Conservation (phyloP, 2,888 invertebrate genomes). For the Pammene fasciana region DNA sequence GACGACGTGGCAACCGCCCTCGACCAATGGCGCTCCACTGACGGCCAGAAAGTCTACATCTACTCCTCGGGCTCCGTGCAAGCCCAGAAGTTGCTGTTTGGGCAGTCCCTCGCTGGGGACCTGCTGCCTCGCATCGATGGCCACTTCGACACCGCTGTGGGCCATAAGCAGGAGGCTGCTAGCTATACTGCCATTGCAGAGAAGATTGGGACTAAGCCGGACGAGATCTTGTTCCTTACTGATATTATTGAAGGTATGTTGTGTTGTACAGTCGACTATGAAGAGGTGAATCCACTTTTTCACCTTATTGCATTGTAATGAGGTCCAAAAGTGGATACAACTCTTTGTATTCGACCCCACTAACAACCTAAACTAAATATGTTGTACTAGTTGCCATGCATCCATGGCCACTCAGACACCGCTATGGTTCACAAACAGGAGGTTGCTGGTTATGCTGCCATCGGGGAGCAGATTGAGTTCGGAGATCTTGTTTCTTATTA, state of each 20-base stretch:
- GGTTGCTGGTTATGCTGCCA: too few relatives aligned
- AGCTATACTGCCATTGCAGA: conserved; percentile 92
- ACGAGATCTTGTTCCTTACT: conserved; percentile 92
- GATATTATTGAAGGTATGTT: conserved; percentile 90
- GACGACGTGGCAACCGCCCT: conserved; percentile 91
- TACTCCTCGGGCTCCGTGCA: conserved; percentile 97
- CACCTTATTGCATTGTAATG: too few relatives aligned
- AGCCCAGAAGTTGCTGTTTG: conserved; percentile 94
- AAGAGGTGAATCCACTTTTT: too few relatives aligned
- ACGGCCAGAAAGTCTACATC: conserved; percentile 88
- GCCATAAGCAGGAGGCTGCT: conserved; percentile 88
- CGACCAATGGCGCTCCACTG: conserved; percentile 87
- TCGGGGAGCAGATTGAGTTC: too few relatives aligned
- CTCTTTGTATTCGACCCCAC: too few relatives aligned
- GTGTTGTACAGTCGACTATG: too few relatives aligned
- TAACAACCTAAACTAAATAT: neutral
- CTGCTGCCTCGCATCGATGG: conserved; percentile 88
- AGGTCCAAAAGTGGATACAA: too few relatives aligned
- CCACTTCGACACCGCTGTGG: conserved; percentile 94
- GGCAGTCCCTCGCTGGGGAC: conserved; percentile 89
- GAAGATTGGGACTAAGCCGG: conserved; percentile 85
- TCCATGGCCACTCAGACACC: too few relatives aligned
- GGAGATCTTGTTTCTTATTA: too few relatives aligned
- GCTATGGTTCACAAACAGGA: too few relatives aligned
- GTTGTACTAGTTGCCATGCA: too few relatives aligned